phyloP scores from a whole-genome alignment of 2,888 invertebrate genomes.

The Leucophora obtusa region DNA sequence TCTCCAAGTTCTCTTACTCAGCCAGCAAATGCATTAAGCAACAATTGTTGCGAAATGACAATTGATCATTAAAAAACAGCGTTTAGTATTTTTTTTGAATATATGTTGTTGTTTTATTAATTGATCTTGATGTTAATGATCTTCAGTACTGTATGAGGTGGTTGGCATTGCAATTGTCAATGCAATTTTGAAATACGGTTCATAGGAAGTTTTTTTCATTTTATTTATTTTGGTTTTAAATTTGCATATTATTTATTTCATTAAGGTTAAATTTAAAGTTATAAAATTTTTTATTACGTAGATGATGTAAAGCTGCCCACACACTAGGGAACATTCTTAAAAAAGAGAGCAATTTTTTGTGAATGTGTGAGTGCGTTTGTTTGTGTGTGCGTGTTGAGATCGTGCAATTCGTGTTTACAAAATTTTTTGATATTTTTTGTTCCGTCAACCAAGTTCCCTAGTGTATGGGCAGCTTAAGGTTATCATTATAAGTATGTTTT shows the following conservation, averaged over 20 bases:
- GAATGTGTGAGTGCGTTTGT: no score
- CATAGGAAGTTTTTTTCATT: slow-evolving; percentile 47
- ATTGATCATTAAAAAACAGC: slow-evolving; percentile 34
- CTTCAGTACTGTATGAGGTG: slow-evolving; percentile 53
- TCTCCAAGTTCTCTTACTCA: slow-evolving; percentile 34
- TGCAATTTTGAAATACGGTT: slow-evolving; percentile 40
- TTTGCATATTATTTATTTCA: slow-evolving; percentile 35
- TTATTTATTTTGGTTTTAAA: slow-evolving; percentile 7
- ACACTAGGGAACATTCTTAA: no score
- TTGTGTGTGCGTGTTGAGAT: no score
- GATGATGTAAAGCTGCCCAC: no score
- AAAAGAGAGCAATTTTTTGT: no score
- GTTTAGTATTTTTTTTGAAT: slow-evolving; percentile 12
- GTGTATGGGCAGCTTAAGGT: no score
- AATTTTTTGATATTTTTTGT: no score
- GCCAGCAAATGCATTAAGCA: slow-evolving; percentile 47
- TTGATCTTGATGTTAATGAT: slow-evolving; percentile 63
- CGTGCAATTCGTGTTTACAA: no score
- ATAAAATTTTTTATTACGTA: slow-evolving; percentile 44
- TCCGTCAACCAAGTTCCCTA: no score
- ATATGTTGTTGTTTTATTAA: slow-evolving; percentile 43
- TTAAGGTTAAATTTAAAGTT: slow-evolving; percentile 36
- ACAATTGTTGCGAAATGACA: slow-evolving; percentile 46
- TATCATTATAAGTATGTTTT: no score
- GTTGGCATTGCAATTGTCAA: slow-evolving; percentile 58